These are phyloP conservation scores for Alosa alosa DNA, from an alignment of 2,113 vertebrate genomes.

Conservation along the genomic window DNA sequence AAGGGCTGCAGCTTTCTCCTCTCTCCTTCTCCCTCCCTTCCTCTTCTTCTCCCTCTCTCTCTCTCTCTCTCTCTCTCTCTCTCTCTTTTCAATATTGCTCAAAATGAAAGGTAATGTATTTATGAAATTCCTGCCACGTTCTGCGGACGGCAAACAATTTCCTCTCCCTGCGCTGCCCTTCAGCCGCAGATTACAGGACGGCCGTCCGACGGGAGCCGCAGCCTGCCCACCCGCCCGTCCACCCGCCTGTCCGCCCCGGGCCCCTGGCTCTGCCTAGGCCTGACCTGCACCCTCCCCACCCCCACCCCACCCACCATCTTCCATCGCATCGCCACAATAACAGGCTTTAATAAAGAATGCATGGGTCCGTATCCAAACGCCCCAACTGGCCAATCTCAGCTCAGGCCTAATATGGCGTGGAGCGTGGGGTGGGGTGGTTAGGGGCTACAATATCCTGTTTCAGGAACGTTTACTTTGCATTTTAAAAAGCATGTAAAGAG, in stretches of 20 bases:
- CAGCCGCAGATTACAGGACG: slow-evolving; percentile 73
- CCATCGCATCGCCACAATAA: slow-evolving; percentile 70
- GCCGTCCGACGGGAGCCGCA: slow-evolving; percentile 66
- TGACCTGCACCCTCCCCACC: slow-evolving; percentile 13
- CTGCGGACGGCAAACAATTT: slow-evolving; percentile 73
- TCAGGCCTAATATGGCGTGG: slow-evolving; percentile 64
- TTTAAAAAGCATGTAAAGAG: slow-evolving; percentile 73
- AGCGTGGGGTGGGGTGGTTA: slow-evolving; percentile 59
- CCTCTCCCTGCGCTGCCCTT: slow-evolving; percentile 72
- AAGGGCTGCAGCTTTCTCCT: slow-evolving; percentile 63
- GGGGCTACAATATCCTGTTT: slow-evolving; percentile 75
- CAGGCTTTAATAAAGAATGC: slow-evolving; percentile 76
- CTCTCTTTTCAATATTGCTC: slow-evolving; percentile 63
- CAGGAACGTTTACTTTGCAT: slow-evolving; percentile 72
- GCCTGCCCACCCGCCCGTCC: not conserved
- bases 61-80: not conserved
- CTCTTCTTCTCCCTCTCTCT: not conserved
- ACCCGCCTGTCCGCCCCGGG: slow-evolving; percentile 40
- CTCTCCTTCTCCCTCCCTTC: slow-evolving; percentile 29
- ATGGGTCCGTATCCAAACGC: slow-evolving; percentile 63
- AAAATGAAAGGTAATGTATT: slow-evolving; percentile 76
- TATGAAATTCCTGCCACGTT: slow-evolving; percentile 74
- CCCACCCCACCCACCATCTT: slow-evolving; percentile 57
- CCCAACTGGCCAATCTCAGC: slow-evolving; percentile 51
- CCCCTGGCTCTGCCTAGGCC: slow-evolving; percentile 56